These are phyloP conservation scores for Steromphala cineraria DNA, from an alignment of 2,888 invertebrate species.

Conservation along the genomic window DNA sequence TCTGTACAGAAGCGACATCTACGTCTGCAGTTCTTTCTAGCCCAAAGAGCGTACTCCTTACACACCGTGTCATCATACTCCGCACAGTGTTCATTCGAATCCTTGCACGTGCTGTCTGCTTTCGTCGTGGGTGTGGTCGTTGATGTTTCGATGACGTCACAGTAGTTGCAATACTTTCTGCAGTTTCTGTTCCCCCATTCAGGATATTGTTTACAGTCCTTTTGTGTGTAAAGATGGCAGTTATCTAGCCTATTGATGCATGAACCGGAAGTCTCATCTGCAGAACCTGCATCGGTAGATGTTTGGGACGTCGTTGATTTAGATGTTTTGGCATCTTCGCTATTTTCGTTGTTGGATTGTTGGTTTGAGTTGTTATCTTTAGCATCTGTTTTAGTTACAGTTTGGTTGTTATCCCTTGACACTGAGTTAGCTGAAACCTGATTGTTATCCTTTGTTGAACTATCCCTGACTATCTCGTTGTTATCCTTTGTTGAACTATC, in stretches of 20 bases:
- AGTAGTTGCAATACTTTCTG: slow-evolving; percentile 23
- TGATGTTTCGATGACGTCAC: neutral
- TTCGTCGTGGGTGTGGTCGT: neutral
- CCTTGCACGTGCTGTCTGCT: neutral
- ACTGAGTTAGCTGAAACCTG: no score
- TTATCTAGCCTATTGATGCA: neutral
- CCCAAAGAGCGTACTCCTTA: neutral
- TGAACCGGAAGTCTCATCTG: neutral
- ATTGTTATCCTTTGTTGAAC: no score
- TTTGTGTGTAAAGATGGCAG: neutral
- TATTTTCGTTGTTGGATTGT: no score
- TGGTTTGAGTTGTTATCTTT: no score
- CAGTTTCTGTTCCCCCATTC: slow-evolving; percentile 30
- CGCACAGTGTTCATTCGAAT: neutral
- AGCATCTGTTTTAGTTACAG: no score
- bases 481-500: no score
- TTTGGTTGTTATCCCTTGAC: no score
- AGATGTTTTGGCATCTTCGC: no score
- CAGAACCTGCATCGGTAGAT: neutral
- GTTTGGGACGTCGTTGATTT: neutral
- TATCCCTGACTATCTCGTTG: no score
- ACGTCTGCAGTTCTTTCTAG: neutral
- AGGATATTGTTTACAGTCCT: neutral
- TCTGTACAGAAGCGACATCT: neutral
- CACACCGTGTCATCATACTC: neutral